Base-by-base conservation (phyloP, 2,797 vertebrate genomes). In the Spea hammondii region DNA sequence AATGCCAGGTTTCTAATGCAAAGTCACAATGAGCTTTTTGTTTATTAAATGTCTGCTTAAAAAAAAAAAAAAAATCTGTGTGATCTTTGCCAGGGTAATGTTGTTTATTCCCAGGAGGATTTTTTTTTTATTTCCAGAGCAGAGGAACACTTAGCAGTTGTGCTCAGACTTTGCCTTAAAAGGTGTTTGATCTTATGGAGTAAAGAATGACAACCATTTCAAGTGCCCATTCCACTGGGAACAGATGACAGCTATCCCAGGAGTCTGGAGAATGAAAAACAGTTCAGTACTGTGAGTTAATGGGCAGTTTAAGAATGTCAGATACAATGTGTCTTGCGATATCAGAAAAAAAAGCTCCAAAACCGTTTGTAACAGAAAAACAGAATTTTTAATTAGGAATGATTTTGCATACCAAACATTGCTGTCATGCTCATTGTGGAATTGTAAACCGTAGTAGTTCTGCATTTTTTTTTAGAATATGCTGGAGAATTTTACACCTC, bases 121-220 rank as follows among this genome's bases (percentile, higher is more conserved):
- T 89, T 71, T 65, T 8, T 65, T 47, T 65, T 71, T 32, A 32
- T 32, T 85, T 81, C 84, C 79, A 83, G 72, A 72, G 46, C 87
- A 8, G 74, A 88, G 87, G 86, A 89, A 83, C 88, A 88, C 88
- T 87, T 86, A 83, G 76, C 67, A 0, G 87, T 85, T 14, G 86
- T 86, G 83, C 86, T 84, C 80, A 78, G 89, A 78, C 86, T 89
- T 94, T 89, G 83, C 93, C 94, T 94, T 95, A 93, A 94, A 95
- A 88, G 94, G 94, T 85, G 74, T 90, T 92, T 91, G 90, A 86
- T 70, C 86, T 91, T 84, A 87, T 87, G 85, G 85, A 86, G 51
- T 48, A 83, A 85, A 77, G 1, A 87, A 87, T 88, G 89, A 88
- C 87, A 91, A 65, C 80, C 82, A 76, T 85, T 88, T 86, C 84